Conservation (phyloP, 1,140 invertebrate genomes). For the Linepithema humile region DNA sequence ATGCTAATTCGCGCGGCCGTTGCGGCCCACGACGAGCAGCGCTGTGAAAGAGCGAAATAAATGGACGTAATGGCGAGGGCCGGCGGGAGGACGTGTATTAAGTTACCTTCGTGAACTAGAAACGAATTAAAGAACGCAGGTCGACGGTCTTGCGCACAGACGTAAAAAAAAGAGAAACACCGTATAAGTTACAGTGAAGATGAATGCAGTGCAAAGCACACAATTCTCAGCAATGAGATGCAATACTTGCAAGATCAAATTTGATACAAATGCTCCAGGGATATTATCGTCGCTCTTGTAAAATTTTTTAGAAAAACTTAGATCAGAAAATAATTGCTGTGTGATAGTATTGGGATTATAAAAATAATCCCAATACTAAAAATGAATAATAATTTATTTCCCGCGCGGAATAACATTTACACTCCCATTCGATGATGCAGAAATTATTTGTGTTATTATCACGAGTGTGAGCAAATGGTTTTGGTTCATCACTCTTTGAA, state of each 20-base stretch:
- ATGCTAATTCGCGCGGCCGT: slow-evolving; percentile 24
- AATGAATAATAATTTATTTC: background rate
- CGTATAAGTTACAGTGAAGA: background rate
- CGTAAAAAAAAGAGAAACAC: background rate
- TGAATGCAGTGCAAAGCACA: background rate
- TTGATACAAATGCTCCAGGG: too few species aligned
- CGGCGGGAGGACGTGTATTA: background rate
- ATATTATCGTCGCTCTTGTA: too few species aligned
- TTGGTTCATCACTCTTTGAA: background rate
- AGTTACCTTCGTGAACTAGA: background rate
- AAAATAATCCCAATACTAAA: too few species aligned
- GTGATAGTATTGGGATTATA: too few species aligned
- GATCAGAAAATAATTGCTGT: too few species aligned
- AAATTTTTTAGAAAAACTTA: too few species aligned
- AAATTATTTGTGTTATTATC: background rate
- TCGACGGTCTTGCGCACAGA: background rate
- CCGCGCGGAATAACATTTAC: background rate
- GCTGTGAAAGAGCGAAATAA: slow-evolving; percentile 21
- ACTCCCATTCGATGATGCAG: background rate
- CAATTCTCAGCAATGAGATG: too few species aligned
- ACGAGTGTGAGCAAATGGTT: background rate
- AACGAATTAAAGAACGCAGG: background rate
- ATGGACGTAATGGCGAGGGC: background rate
- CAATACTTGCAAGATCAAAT: too few species aligned
- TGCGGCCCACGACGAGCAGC: background rate